phyloP scores from a whole-genome alignment of 2,888 invertebrate species.

The Uropetala carovei region DNA sequence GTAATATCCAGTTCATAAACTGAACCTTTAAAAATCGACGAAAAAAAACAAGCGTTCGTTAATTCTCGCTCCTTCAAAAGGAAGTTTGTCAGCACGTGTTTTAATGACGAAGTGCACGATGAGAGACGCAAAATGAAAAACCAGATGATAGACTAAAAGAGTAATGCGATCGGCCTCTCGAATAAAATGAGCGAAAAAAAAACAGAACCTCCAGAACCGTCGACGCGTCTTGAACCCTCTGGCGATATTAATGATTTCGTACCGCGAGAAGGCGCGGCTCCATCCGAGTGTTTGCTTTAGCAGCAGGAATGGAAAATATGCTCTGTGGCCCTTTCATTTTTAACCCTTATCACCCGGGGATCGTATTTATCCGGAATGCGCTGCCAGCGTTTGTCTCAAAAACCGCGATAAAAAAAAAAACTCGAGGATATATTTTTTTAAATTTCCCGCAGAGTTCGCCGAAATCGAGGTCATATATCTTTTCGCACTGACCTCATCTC shows the following conservation, averaged over 20 bases:
- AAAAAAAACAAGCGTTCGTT: conserved; percentile 1
- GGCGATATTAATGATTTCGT: background rate
- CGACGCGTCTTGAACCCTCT: background rate
- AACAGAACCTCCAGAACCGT: background rate
- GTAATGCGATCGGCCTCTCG: background rate
- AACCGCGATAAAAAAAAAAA: background rate
- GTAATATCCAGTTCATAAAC: background rate
- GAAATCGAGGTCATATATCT: conserved; percentile 24
- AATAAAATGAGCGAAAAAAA: background rate
- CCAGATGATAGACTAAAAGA: background rate
- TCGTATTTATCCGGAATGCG: background rate
- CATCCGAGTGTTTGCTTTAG: no score
- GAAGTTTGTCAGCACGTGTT: background rate
- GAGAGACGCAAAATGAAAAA: background rate
- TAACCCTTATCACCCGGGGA: background rate
- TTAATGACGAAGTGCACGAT: conserved; percentile 4
- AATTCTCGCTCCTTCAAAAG: background rate
- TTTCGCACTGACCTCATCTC: conserved; percentile 42
- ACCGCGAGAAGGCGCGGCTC: background rate
- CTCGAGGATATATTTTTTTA: background rate
- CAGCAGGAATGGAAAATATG: background rate
- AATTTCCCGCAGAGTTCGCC: background rate
- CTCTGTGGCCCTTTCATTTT: background rate
- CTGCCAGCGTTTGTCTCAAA: background rate
- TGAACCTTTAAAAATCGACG: background rate